These are phyloP conservation scores for Cryptocephalus moraei DNA, from an alignment of 2,888 invertebrate species.

Conservation along the genomic window DNA sequence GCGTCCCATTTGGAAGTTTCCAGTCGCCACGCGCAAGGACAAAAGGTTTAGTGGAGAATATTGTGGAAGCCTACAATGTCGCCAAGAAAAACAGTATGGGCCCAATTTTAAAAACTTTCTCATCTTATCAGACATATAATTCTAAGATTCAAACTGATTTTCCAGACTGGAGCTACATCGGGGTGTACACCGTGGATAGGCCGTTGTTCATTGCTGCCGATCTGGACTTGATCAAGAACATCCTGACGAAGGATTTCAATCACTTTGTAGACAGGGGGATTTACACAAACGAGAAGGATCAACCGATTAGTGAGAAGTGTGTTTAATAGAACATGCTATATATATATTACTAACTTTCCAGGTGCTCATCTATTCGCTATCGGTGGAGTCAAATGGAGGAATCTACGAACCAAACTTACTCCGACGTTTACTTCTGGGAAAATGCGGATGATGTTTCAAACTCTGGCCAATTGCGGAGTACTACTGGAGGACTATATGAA, in stretches of 20 bases:
- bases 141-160: background rate
- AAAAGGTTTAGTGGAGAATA: background rate
- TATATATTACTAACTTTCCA: slow-evolving; percentile 1
- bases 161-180: slow-evolving; percentile 14
- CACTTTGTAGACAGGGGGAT: slow-evolving; percentile 29
- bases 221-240: slow-evolving; percentile 27
- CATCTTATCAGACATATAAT: no score
- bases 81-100: background rate
- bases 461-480: slow-evolving; percentile 42
- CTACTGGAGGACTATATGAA: slow-evolving; percentile 5
- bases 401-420: slow-evolving; percentile 34
- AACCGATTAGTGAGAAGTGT: slow-evolving; percentile 3
- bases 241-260: slow-evolving; percentile 47
- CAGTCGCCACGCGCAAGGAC: background rate
- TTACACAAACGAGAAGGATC: slow-evolving; percentile 2
- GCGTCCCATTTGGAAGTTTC: slow-evolving; percentile 2
- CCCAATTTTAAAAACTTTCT: no score
- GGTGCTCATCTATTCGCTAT: slow-evolving; percentile 26
- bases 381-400: slow-evolving; percentile 15
- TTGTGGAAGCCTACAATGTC: background rate
- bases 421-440: slow-evolving; percentile 55
- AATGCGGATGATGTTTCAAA: slow-evolving; percentile 50
- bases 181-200: slow-evolving; percentile 31
- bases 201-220: slow-evolving; percentile 18
- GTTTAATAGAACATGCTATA: background rate